phyloP scores from a whole-genome alignment of 2,797 vertebrate species.

The Lepilemur septentrionalis region DNA sequence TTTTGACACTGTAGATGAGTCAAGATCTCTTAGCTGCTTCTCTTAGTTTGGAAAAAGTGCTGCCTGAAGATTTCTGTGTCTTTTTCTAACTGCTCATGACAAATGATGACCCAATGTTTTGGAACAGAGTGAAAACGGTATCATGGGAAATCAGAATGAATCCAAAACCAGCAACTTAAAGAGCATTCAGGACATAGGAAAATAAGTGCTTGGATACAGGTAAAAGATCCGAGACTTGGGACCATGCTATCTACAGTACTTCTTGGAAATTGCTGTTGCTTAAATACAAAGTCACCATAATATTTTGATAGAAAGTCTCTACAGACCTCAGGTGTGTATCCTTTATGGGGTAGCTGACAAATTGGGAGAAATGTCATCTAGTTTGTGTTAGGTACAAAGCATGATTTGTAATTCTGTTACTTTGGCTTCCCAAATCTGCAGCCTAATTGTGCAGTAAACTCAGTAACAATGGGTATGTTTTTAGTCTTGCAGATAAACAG shows the following conservation, averaged over 20 bases:
- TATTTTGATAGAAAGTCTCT: neutral
- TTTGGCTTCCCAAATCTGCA: neutral
- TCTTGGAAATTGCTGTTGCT: constrained; percentile 7
- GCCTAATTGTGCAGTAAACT: neutral
- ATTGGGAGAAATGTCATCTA: neutral
- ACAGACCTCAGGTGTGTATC: neutral
- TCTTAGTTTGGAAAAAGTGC: neutral
- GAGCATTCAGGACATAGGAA: neutral
- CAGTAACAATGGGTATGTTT: neutral
- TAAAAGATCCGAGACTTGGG: neutral
- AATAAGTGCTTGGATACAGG: neutral
- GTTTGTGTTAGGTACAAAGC: neutral
- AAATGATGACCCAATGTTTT: neutral
- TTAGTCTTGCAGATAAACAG: neutral
- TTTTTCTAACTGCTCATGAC: neutral
- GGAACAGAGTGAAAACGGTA: neutral
- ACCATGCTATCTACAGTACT: neutral
- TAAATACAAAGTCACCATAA: neutral
- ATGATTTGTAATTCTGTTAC: neutral
- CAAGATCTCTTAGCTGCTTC: neutral
- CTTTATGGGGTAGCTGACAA: neutral
- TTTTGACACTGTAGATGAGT: neutral
- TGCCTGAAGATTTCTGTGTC: neutral
- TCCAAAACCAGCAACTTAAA: neutral
- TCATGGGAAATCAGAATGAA: neutral